Evolutionary conservation across 1,140 invertebrate species (phyloP).

Genomic region (Oncopeltus fasciatus): DNA sequence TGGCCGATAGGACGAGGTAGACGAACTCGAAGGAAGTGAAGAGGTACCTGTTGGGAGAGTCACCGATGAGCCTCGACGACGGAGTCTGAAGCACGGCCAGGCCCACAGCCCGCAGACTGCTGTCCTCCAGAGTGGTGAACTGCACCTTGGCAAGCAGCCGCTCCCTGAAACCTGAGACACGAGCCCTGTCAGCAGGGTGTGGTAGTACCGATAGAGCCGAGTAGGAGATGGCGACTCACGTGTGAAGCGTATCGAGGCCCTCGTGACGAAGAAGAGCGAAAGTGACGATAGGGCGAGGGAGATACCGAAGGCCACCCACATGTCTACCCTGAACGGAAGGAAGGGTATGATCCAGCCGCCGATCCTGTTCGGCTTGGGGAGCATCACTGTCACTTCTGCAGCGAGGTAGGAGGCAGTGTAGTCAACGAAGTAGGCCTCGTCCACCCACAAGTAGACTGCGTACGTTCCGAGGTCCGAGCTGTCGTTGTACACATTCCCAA

Average conservation of each 20-base stretch:
- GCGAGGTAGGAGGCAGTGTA: constrained; percentile 3
- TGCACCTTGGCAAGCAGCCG: neutral
- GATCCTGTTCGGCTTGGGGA: constrained; percentile 32
- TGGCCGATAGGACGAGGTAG: constrained; percentile 7
- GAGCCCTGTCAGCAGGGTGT: too few species aligned
- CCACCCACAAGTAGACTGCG: constrained; percentile 9
- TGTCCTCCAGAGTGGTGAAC: constrained; percentile 11
- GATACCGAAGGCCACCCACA: constrained; percentile 15
- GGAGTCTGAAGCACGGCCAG: constrained; percentile 13
- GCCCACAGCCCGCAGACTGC: constrained; percentile 8
- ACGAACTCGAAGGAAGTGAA: constrained; percentile 16
- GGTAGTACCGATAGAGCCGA: too few species aligned
- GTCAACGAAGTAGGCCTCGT: constrained; percentile 1
- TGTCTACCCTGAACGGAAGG: constrained; percentile 15
- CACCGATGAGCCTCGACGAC: constrained; percentile 4
- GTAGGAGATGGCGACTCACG: too few species aligned
- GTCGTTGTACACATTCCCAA: neutral
- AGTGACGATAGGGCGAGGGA: constrained; percentile 10
- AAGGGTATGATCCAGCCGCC: constrained; percentile 17
- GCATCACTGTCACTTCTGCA: constrained; percentile 36
- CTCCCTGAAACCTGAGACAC: neutral
- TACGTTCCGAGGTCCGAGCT: constrained; percentile 12
- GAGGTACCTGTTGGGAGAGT: constrained; percentile 10
- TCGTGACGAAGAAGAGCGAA: constrained; percentile 10
- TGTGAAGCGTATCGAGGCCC: constrained; percentile 12